Evolutionary conservation across 2,113 vertebrate genomes (phyloP).

Genomic region (Tretioscincus oriximinensis): DNA sequence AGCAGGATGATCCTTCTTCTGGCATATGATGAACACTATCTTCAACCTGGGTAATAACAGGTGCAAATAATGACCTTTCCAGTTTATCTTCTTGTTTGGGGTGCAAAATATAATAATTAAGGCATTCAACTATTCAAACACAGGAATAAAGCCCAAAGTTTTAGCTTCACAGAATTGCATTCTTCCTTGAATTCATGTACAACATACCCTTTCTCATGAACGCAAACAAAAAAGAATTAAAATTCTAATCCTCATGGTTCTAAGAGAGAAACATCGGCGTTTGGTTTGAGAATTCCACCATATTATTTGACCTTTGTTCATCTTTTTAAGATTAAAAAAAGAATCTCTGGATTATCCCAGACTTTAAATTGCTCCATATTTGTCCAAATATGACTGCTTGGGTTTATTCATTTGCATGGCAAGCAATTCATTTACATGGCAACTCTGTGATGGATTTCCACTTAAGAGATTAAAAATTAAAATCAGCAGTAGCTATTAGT

Average conservation of each 20-base stretch:
- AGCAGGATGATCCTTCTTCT: neutral
- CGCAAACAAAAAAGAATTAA: no score
- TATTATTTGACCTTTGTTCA: neutral
- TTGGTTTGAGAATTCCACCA: neutral
- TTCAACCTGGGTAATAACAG: neutral
- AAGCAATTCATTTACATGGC: constrained; percentile 1
- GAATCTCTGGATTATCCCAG: neutral
- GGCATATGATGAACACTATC: neutral
- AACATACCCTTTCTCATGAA: neutral
- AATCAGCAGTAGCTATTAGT: constrained; percentile 26
- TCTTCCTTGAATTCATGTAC: neutral
- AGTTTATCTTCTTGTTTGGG: neutral
- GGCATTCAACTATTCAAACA: neutral
- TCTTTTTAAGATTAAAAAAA: neutral
- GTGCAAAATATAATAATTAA: neutral
- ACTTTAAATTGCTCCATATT: neutral
- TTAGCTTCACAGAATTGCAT: neutral
- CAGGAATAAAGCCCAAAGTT: neutral
- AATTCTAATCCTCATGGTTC: neutral
- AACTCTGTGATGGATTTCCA: neutral
- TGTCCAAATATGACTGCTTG: neutral
- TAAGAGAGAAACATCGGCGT: neutral
- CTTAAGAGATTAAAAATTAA: constrained; percentile 25
- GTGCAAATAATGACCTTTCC: neutral
- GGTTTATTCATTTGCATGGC: neutral